Evolutionary conservation across 2,113 vertebrate species (phyloP), one percentile per base, ranked within the genome.

Genomic region (Eurypyga helias): DNA sequence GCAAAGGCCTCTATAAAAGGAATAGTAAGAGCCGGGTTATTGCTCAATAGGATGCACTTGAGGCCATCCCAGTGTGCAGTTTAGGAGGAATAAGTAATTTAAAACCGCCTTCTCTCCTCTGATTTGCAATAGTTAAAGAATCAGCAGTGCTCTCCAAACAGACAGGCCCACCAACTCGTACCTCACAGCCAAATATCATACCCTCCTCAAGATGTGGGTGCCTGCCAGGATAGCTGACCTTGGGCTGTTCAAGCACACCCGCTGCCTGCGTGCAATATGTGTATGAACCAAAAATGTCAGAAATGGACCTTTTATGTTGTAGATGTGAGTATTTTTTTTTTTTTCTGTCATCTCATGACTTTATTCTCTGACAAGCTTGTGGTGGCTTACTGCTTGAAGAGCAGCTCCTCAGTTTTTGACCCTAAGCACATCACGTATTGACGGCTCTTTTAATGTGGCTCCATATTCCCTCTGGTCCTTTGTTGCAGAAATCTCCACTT

Each of bases 281-380:
- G 10, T 46, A 17, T 60, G 64, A 94, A 72, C 61, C 33, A 55
- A 49, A 95, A 82, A 36, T 33, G 70, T 65, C 75, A 87, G 49
- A 95, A 95, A 72, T 7, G 7, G 28, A 31, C n/a, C 62, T 96
- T 91, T 90, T 61, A 71, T 87, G 19, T 60, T 80, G 69, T 2
- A 72, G 57, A 75, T 82, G 23, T 26, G 69, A 94, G 73, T 57
- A 69, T 64, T 16, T 12, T 18, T 73, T 14, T 25, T 58, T 51
- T 64, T 31, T 16, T 1, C 17, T 15, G 11, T 75, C 12, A 6
- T 46, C 43, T 77, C 12, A 2, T 81, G 69, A 78, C 66, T 89
- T 81, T 86, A 25, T 95, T 95, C 60, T 64, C 67, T 76, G 29
- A 67, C 23, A 79, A 78, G 41, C 2, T 2, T 55, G 9, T 33